Evolutionary conservation across 2,113 vertebrate species (phyloP), one percentile per base, ranked within the genome.

Genomic region (Seriola aureovittata): DNA sequence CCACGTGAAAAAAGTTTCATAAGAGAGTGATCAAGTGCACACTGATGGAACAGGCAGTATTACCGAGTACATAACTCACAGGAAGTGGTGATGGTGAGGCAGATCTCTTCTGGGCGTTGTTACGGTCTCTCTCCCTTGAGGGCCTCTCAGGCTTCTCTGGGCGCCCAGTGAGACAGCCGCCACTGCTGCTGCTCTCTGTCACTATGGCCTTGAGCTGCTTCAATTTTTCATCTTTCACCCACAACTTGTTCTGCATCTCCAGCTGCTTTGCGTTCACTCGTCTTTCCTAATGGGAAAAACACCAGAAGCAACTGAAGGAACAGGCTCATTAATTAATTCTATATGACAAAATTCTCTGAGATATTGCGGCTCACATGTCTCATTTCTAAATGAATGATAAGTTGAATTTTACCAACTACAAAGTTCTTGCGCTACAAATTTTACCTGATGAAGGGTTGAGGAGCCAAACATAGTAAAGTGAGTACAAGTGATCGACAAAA

Each of bases 181-280:
- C 21, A 0, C 93, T 3, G 19, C 71, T 21, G 83, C 93, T 96
- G 52, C 94, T 96, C 76, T 99, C 98, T 0, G 97, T 97, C 32
- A 99, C 98, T 2, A 99, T 99, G 64, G 98, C 98, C 91, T 99
- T 99, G 1, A 99, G 96, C 84, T 99, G 98, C 91, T 99, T 99
- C 88, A 99, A 91, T 75, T 99, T 99, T 66, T 99, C 98, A 14
- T 99, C 98, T 88, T 99, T 99, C 84, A 99, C 98, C 98, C 98
- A 99, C 58, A 99, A 95, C 86, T 99, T 99, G 91, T 99, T 99
- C 94, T 99, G 97, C 98, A 99, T 97, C 90, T 99, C 98, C 80
- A 99, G 89, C 90, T 99, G 97, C 74, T 99, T 99, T 62, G 97
- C 98, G 0, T 97, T 98, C 44, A 99, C 98, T 0, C 97, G 95